phyloP scores from a whole-genome alignment of 1,140 invertebrate genomes.

The Magallana angulata region DNA sequence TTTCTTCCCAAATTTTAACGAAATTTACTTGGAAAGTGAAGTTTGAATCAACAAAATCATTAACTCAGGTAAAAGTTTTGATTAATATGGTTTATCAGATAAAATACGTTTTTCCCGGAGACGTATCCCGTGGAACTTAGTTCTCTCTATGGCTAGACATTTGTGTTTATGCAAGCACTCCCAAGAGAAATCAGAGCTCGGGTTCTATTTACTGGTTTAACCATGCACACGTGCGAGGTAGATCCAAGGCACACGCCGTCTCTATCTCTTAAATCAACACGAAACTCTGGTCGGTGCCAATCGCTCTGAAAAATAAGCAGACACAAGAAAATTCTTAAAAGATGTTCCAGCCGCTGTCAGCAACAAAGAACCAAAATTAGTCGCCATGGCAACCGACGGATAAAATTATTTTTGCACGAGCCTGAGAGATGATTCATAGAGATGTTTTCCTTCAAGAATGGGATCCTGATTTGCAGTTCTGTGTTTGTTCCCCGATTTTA shows the following conservation, averaged over 20 bases:
- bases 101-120: too few relatives aligned
- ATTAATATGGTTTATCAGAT: too few relatives aligned
- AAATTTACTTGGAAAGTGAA: too few relatives aligned
- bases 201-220: slow-evolving; percentile 2
- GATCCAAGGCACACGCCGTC: neutral
- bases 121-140: too few relatives aligned
- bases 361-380: slow-evolving; percentile 30
- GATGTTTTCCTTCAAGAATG: neutral
- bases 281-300: slow-evolving; percentile 18
- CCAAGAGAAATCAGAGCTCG: neutral
- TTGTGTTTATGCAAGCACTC: neutral
- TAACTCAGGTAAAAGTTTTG: too few relatives aligned
- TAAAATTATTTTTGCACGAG: slow-evolving; percentile 28
- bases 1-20: too few relatives aligned
- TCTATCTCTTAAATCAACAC: slow-evolving; percentile 27
- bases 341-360: slow-evolving; percentile 33
- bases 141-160: neutral
- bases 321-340: slow-evolving; percentile 9
- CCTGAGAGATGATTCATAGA: neutral
- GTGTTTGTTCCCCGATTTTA: neutral
- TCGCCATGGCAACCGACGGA: slow-evolving; percentile 15
- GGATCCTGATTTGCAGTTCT: neutral
- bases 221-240: slow-evolving; percentile 15
- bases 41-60: too few relatives aligned
- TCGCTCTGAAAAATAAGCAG: slow-evolving; percentile 19